phyloP scores from a whole-genome alignment of 2,113 vertebrate genomes.

The Cyphomyrus discorhynchus region DNA sequence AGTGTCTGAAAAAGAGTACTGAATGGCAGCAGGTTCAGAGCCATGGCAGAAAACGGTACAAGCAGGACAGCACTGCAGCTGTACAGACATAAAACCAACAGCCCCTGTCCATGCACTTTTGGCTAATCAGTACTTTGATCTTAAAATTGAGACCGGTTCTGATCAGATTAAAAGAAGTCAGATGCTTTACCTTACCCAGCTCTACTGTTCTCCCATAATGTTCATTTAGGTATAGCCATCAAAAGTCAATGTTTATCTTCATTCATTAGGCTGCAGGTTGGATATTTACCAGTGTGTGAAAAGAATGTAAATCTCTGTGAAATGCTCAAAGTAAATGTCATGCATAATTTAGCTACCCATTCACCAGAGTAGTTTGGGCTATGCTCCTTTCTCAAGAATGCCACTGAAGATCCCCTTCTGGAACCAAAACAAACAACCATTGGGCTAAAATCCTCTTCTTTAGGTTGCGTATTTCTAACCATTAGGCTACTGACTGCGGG shows the following conservation, averaged over 20 bases:
- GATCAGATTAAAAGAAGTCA: not conserved
- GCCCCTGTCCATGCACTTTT: not conserved
- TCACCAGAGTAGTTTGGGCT: not conserved
- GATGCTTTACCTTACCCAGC: not conserved
- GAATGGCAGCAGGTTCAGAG: not conserved
- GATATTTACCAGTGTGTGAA: not conserved
- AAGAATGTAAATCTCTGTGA: not conserved
- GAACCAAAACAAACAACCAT: not conserved
- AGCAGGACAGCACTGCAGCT: not conserved
- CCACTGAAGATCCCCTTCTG: not conserved
- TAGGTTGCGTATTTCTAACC: not conserved
- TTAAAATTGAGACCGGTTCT: not conserved
- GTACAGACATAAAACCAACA: not conserved
- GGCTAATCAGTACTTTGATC: not conserved
- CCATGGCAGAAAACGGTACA: not conserved
- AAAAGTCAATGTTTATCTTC: not conserved
- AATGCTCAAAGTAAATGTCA: not conserved
- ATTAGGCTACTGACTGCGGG: not conserved
- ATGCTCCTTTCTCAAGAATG: not conserved
- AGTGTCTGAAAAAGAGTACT: not conserved
- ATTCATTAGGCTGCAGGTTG: not conserved
- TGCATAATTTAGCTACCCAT: not conserved
- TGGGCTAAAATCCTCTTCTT: not conserved
- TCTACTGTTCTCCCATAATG: not conserved
- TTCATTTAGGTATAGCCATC: not conserved